Evolutionary conservation across 1,140 invertebrate genomes (phyloP).

Genomic region (Pseudomyrmex gracilis): DNA sequence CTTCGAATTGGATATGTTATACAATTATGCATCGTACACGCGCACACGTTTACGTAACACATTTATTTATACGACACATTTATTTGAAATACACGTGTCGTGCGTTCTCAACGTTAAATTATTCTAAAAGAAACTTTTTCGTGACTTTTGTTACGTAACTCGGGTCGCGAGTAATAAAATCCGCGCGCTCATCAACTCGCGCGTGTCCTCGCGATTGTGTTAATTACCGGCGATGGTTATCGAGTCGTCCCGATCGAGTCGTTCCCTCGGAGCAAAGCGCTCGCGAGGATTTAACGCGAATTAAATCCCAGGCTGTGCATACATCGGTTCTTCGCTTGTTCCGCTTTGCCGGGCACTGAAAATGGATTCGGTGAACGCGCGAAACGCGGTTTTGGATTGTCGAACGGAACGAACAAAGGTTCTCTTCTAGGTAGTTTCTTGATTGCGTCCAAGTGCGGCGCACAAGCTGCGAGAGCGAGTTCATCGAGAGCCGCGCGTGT

Average conservation of each 20-base stretch:
- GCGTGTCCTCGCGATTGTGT: background rate
- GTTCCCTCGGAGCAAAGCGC: background rate
- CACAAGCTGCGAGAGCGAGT: slow-evolving; percentile 1
- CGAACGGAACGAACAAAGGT: slow-evolving; percentile 29
- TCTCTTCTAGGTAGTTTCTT: background rate
- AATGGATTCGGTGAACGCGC: slow-evolving; percentile 37
- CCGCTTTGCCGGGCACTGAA: slow-evolving; percentile 6
- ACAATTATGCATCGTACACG: no score
- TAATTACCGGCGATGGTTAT: slow-evolving; percentile 40
- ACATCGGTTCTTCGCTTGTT: slow-evolving; percentile 31
- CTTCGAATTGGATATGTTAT: no score
- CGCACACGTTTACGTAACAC: background rate
- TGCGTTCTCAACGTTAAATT: background rate
- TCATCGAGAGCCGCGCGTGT: slow-evolving; percentile 3
- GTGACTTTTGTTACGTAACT: slow-evolving; percentile 9
- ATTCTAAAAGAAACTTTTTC: background rate
- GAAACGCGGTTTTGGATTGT: background rate
- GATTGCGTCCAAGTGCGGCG: slow-evolving; percentile 26
- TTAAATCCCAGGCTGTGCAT: slow-evolving; percentile 40
- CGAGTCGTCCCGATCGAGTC: slow-evolving; percentile 31
- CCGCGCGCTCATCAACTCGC: background rate
- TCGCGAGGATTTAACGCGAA: background rate
- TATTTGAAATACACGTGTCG: background rate
- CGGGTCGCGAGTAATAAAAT: background rate
- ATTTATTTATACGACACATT: background rate